These are phyloP conservation scores for Atlantisia rogersi DNA, from an alignment of 2,113 vertebrate species.

Conservation along the genomic window DNA sequence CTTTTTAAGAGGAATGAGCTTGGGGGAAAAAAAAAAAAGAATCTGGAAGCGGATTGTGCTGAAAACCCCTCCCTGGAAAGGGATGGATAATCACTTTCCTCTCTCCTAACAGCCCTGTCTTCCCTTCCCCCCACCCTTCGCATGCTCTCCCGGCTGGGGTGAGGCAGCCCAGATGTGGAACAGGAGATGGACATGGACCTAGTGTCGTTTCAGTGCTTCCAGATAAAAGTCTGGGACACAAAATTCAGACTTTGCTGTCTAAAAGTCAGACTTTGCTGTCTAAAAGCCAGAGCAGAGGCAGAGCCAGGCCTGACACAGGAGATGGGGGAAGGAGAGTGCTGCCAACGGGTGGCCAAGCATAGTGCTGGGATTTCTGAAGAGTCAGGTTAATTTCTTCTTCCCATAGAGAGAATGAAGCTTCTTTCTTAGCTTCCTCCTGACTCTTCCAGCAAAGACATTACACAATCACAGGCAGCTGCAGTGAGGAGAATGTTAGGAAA, in stretches of 20 bases:
- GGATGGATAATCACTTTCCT: not conserved
- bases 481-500: not conserved
- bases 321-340: not conserved
- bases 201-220: not conserved
- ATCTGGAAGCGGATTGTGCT: not conserved
- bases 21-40: not conserved
- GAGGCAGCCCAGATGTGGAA: not conserved
- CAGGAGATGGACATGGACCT: not conserved
- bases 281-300: not conserved
- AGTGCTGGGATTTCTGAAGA: not conserved
- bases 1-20: not conserved
- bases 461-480: not conserved
- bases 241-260: not conserved
- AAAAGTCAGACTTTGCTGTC: not conserved
- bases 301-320: not conserved
- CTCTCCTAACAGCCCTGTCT: not conserved
- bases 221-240: not conserved
- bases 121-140: not conserved
- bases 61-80: not conserved
- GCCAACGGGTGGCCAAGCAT: fast-evolving
- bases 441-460: not conserved
- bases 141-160: not conserved
- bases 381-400: not conserved
- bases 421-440: not conserved
- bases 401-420: not conserved